A percentile compares a stretch with the other conserved stretches of the same genome.
Conservation (phyloP, 1,140 invertebrate species). For the Acyrthosiphon pisum region DNA sequence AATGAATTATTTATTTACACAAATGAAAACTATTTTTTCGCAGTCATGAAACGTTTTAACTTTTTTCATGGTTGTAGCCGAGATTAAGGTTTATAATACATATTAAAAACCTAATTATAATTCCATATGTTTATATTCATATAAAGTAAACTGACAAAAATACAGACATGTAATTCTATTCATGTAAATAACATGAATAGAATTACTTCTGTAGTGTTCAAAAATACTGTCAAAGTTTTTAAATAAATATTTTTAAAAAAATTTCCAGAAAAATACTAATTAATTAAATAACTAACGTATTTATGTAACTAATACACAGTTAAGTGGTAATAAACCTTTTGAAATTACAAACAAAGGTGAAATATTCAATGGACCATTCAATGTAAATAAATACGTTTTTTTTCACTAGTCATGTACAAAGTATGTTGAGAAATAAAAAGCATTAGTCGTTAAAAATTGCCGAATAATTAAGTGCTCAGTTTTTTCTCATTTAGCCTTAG, state of each 20-base stretch:
- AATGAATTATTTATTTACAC: background rate
- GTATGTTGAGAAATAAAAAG: conserved; percentile 29
- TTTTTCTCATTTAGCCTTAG: conserved; percentile 23
- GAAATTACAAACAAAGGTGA: background rate
- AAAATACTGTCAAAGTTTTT: background rate
- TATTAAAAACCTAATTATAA: background rate
- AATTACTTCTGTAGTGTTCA: background rate
- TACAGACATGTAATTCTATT: background rate
- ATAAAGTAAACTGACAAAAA: background rate
- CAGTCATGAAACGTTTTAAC: background rate
- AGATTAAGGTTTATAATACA: background rate
- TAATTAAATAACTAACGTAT: background rate
- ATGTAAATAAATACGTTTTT: conserved; percentile 37
- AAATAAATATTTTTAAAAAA: background rate
- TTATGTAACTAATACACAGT: background rate
- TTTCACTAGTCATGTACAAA: conserved; percentile 30
- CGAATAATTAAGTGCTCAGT: conserved; percentile 50
- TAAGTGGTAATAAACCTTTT: background rate
- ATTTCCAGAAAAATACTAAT: background rate
- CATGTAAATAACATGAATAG: background rate
- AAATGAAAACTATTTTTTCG: background rate
- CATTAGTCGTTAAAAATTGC: conserved; percentile 39
- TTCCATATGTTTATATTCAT: background rate
- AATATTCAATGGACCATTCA: conserved; percentile 5
- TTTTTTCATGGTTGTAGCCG: background rate